phyloP scores from a whole-genome alignment of 2,888 invertebrate genomes.

The Phania funesta region DNA sequence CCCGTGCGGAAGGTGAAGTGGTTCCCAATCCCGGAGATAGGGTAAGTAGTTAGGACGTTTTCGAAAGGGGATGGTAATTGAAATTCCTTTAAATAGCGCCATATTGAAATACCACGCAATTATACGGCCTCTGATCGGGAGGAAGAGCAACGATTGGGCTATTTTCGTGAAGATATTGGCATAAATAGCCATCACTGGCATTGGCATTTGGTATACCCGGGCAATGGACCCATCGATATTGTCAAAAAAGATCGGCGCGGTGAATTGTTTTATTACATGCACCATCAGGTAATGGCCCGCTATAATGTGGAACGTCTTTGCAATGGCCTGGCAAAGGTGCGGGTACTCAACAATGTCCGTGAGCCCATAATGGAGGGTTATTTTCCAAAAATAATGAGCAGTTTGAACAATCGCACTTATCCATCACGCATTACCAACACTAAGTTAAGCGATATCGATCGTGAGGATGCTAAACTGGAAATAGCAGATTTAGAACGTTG shows the following conservation, averaged over 20 bases:
- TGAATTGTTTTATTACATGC: conserved; percentile 88
- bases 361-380: conserved; percentile 89
- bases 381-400: conserved; percentile 89
- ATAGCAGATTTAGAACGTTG: conserved; percentile 86
- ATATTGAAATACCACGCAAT: conserved; percentile 86
- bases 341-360: conserved; percentile 85
- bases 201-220: conserved; percentile 93
- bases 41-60: conserved; percentile 67
- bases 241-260: conserved; percentile 88
- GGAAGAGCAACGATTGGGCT: conserved; percentile 89
- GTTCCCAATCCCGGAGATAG: conserved; percentile 81
- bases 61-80: background rate
- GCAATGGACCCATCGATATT: conserved; percentile 83
- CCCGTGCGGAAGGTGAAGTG: conserved; percentile 85
- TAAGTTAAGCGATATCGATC: conserved; percentile 84
- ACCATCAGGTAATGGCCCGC: conserved; percentile 83
- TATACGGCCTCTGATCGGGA: conserved; percentile 88
- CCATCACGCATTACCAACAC: conserved; percentile 85
- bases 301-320: conserved; percentile 90
- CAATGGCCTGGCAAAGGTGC: conserved; percentile 85
- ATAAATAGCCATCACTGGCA: conserved; percentile 95
- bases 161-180: conserved; percentile 92
- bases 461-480: conserved; percentile 82
- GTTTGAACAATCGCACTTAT: conserved; percentile 85
- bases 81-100: conserved; percentile 56